These are phyloP conservation scores for Drosophila sechellia DNA, from an alignment of 1,140 invertebrate species.

Conservation along the genomic window DNA sequence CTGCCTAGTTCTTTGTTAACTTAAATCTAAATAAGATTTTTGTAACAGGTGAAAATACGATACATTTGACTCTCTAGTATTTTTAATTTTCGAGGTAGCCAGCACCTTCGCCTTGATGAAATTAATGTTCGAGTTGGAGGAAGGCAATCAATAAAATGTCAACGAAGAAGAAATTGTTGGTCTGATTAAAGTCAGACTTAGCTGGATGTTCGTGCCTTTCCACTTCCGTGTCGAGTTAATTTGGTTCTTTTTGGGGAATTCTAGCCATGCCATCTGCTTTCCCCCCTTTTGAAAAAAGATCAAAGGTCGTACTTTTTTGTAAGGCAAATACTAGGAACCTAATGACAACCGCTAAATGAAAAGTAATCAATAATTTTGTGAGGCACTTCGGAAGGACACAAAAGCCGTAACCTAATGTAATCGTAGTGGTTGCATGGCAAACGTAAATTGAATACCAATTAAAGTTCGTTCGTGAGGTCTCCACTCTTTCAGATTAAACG, in stretches of 20 bases:
- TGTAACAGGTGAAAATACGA: too few relatives aligned
- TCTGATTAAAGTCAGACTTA: slow-evolving; percentile 58
- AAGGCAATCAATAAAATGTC: slow-evolving; percentile 69
- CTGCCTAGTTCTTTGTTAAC: too few relatives aligned
- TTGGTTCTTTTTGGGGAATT: too few relatives aligned
- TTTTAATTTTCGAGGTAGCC: slow-evolving; percentile 6
- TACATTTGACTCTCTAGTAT: too few relatives aligned
- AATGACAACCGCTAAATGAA: slow-evolving; percentile 31
- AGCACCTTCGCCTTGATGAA: slow-evolving; percentile 28
- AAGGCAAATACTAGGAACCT: not conserved
- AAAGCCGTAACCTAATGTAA: too few relatives aligned
- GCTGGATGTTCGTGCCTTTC: slow-evolving; percentile 8
- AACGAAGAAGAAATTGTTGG: slow-evolving; percentile 49
- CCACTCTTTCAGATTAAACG: not conserved
- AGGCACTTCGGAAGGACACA: too few relatives aligned
- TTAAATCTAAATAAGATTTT: too few relatives aligned
- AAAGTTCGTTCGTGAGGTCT: not conserved
- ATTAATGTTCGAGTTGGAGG: slow-evolving; percentile 59
- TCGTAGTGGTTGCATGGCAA: not conserved
- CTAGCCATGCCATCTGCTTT: not conserved
- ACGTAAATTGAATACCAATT: slow-evolving; percentile 15
- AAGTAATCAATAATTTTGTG: slow-evolving; percentile 37
- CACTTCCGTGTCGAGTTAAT: not conserved
- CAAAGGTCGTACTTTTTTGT: slow-evolving; percentile 23
- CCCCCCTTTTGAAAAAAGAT: slow-evolving; percentile 14